Evolutionary conservation across 1,140 invertebrate species (phyloP), one percentile per base, ranked within the genome.

Genomic region (Megalonaias nervosa): DNA sequence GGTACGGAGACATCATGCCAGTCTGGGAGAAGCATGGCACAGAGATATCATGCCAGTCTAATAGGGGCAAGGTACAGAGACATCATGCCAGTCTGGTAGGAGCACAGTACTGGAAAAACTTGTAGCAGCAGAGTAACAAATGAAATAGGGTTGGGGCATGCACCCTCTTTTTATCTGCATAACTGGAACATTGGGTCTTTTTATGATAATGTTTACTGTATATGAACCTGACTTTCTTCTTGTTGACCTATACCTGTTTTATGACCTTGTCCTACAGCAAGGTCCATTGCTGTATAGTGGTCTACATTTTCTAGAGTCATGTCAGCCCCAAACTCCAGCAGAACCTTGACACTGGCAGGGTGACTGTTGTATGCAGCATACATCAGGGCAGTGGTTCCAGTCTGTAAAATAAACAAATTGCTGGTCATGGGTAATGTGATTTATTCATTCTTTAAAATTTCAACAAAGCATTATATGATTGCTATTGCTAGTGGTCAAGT

Each of bases 321-420:
- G 90, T 97, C 95, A 55, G 96, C 95, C 66, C 94, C 94, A 86
- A 93, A 92, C 55, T 93, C 91, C 56, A 98, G 92, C 58, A 98
- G 91, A 88, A 97, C 95, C 86, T 96, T 94, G 83, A 95, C 96
- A 71, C 95, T 95, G 87, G 95, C 95, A 2, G 95, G 94, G 92
- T 97, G 96, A 92, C 97, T 96, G 60, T 94, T 95, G 87, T 94
- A 93, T 16, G 95, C 95, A 59, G 96, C 96, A 92, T 96, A 97
- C 94, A 97, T 97, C 48, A 98, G 91, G 17, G 96, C 94, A 66
- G 96, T 96, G 87, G 96, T 97, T 66, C 95, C 95, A 93, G 82
- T 84, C 95, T 96, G 71, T 14, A 83, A 81, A 83, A 62, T 6
- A 31, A 23, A 17, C 11, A 16, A 21, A 11, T 9, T 67, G 16